Evolutionary conservation across 92 coral and sea anemone genomes (phyloP).

Genomic region (Palythoa caribaeorum): DNA sequence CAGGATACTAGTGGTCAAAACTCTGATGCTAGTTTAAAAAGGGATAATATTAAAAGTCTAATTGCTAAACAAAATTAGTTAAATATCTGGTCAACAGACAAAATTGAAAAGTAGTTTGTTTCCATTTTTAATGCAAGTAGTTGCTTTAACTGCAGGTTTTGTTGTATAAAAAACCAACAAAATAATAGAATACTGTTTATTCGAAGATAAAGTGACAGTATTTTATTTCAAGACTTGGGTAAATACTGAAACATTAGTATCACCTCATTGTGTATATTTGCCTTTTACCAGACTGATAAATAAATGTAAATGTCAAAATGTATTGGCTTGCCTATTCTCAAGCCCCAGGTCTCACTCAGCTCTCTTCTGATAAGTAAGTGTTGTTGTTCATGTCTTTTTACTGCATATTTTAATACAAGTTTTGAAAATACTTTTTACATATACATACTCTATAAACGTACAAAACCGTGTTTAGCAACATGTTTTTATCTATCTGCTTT

Average conservation of each 20-base stretch:
- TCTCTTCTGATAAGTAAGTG: neutral
- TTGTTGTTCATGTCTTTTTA: no score
- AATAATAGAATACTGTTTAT: neutral
- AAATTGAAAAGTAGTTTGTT: slow-evolving; percentile 7
- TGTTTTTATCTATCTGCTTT: neutral
- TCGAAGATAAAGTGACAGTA: neutral
- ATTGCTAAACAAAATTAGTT: neutral
- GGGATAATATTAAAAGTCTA: slow-evolving; percentile 20
- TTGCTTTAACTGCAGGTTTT: neutral
- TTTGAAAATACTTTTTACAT: neutral
- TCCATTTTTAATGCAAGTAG: neutral
- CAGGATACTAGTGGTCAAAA: slow-evolving; percentile 51
- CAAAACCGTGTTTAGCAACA: neutral
- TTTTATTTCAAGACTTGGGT: neutral
- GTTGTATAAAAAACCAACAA: neutral
- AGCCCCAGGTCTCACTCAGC: neutral
- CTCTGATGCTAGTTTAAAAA: slow-evolving; percentile 46
- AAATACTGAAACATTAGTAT: neutral
- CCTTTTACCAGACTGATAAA: neutral
- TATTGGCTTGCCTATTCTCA: neutral
- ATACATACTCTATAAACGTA: neutral
- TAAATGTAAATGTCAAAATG: neutral
- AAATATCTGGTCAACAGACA: neutral
- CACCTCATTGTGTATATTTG: neutral
- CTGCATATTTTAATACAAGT: no score